A percentile compares a stretch with the other conserved stretches of the same genome.
Evolutionary conservation across 2,113 vertebrate genomes (phyloP).

Genomic region (Grus americana): DNA sequence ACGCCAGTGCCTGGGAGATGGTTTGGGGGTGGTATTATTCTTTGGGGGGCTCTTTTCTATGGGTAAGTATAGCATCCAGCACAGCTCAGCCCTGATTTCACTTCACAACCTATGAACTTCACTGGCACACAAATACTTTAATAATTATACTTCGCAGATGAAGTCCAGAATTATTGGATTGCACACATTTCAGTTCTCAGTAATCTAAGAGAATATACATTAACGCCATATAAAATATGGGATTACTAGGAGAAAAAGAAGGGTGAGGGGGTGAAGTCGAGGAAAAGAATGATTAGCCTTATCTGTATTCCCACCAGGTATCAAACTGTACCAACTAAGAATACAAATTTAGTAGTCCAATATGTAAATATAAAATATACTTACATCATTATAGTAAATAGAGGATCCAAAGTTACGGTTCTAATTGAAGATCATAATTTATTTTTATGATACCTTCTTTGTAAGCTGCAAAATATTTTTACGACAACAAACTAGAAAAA

Average conservation of each 20-base stretch:
- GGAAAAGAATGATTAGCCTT: background rate
- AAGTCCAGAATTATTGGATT: fast-evolving
- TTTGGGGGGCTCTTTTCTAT: background rate
- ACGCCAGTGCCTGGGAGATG: background rate
- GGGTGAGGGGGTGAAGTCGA: background rate
- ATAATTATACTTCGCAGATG: background rate
- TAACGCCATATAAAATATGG: background rate
- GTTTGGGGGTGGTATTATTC: too few species aligned
- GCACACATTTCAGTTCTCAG: background rate
- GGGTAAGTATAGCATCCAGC: background rate
- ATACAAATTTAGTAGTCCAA: background rate
- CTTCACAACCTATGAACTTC: background rate
- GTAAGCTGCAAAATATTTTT: background rate
- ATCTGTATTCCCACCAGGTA: background rate
- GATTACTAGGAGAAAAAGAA: background rate
- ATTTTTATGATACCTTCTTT: background rate
- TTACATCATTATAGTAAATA: background rate
- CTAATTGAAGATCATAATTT: background rate
- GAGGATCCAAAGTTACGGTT: background rate
- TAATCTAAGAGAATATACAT: background rate
- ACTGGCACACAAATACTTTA: background rate
- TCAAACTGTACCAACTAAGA: background rate
- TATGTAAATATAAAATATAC: background rate
- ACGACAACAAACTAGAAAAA: background rate
- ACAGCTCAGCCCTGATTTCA: background rate